Conservation (phyloP, 2,113 vertebrate species). For the Butastur rufipennis region DNA sequence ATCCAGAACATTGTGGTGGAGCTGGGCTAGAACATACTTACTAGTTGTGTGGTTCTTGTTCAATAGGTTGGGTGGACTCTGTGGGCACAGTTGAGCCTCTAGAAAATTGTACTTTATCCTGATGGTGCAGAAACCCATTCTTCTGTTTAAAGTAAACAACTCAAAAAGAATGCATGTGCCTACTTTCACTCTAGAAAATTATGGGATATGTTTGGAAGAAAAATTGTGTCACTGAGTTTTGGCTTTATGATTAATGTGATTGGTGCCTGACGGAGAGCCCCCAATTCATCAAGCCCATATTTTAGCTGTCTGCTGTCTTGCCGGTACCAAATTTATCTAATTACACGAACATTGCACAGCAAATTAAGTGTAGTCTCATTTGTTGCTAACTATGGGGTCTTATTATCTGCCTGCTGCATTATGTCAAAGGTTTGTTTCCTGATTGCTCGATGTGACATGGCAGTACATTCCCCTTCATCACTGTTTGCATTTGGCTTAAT, state of each 20-base stretch:
- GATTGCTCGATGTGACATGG: conserved; percentile 76
- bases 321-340: conserved; percentile 76
- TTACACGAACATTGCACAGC: conserved; percentile 75
- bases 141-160: not conserved
- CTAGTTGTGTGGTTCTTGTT: not conserved
- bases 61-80: not conserved
- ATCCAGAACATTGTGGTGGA: not conserved
- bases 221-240: conserved; percentile 68
- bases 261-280: conserved; percentile 69
- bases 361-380: conserved; percentile 81
- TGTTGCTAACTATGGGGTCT: conserved; percentile 70
- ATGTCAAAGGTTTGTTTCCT: conserved; percentile 72
- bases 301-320: conserved; percentile 68
- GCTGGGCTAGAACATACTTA: not conserved
- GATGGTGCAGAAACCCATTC: not conserved
- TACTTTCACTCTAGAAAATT: conserved; percentile 24
- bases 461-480: conserved; percentile 71
- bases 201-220: conserved; percentile 14
- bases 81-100: not conserved
- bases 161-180: fast-evolving
- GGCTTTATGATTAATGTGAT: conserved; percentile 83
- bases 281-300: conserved; percentile 81
- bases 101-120: not conserved
- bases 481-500: conserved; percentile 74
- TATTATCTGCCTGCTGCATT: conserved; percentile 66